Conservation (phyloP, 2,113 vertebrate species). For the Echinops telfairi region DNA sequence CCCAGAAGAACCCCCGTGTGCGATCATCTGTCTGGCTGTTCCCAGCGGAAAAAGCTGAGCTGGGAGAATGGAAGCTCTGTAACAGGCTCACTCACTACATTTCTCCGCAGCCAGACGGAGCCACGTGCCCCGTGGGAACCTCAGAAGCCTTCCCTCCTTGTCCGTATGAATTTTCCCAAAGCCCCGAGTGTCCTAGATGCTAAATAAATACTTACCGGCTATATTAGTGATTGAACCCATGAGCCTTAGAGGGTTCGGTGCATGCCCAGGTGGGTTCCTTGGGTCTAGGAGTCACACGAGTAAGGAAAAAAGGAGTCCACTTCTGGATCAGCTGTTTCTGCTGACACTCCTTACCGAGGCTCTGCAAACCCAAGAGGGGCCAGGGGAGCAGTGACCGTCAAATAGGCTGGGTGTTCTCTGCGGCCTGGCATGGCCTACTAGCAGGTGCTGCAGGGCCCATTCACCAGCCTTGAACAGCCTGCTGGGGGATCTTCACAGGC, state of each 20-base stretch:
- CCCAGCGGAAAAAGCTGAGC: background rate
- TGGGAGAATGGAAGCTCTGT: background rate
- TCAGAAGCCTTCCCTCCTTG: background rate
- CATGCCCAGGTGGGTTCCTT: background rate
- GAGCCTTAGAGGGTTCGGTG: background rate
- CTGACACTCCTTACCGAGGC: background rate
- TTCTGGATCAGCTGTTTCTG: slow-evolving; percentile 34
- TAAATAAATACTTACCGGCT: background rate
- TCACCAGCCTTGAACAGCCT: background rate
- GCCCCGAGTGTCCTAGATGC: background rate
- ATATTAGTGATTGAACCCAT: background rate
- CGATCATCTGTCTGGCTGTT: background rate
- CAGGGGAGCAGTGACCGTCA: background rate
- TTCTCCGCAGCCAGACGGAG: background rate
- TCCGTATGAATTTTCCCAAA: background rate
- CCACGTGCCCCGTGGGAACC: fast-evolving
- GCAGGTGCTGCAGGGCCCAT: background rate
- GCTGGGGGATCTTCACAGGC: background rate
- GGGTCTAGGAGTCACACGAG: background rate
- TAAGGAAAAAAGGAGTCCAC: background rate
- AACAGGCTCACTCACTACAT: background rate
- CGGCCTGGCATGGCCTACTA: background rate
- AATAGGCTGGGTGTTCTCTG: background rate
- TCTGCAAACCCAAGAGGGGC: slow-evolving; percentile 25
- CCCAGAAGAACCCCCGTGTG: background rate